phyloP scores from a whole-genome alignment of 2,888 invertebrate species.

The Chalcis sispes region DNA sequence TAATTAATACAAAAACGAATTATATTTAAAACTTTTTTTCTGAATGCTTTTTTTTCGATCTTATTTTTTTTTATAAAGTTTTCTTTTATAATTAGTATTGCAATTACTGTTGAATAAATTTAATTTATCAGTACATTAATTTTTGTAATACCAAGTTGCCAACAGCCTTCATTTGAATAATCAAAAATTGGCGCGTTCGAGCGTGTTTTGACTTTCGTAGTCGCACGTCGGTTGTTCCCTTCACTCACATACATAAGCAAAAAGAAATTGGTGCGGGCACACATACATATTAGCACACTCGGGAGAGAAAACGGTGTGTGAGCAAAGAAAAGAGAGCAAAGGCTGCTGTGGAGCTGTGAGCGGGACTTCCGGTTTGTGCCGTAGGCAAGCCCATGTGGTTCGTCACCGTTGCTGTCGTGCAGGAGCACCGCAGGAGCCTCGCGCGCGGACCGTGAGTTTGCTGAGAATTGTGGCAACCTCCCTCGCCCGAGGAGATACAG shows the following conservation, averaged over 20 bases:
- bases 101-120: too few species aligned
- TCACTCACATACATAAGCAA: background rate
- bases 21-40: too few species aligned
- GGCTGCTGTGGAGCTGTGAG: conserved; percentile 7
- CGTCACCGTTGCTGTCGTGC: conserved; percentile 60
- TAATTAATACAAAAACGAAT: too few species aligned
- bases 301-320: background rate
- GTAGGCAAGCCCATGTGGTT: conserved; percentile 71
- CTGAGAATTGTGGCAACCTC: conserved; percentile 16
- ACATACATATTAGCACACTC: background rate
- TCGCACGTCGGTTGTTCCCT: conserved; percentile 26
- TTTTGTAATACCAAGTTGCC: too few species aligned
- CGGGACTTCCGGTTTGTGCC: conserved; percentile 65
- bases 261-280: too few species aligned
- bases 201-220: conserved; percentile 36
- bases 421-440: conserved; percentile 25
- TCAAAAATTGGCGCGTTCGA: conserved; percentile 6
- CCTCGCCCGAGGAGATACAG: background rate
- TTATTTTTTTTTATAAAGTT: too few species aligned
- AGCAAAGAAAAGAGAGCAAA: background rate
- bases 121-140: too few species aligned
- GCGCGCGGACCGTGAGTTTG: conserved; percentile 57
- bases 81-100: too few species aligned
- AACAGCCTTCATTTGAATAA: too few species aligned
- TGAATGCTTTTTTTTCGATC: too few species aligned